Evolutionary conservation across 92 coral and sea anemone species (phyloP).

Genomic region (Umimayanthus kanabou): DNA sequence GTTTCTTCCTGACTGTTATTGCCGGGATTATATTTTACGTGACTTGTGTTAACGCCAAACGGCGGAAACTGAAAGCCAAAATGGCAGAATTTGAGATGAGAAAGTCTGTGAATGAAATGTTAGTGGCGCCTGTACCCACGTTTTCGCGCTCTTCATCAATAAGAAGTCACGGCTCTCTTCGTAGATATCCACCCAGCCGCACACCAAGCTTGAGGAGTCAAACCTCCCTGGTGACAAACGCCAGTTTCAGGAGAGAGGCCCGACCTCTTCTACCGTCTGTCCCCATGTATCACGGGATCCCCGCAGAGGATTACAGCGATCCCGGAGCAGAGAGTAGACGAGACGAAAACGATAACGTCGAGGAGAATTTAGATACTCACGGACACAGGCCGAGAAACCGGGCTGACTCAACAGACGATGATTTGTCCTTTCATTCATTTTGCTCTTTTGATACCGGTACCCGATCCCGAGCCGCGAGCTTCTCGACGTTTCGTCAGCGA

Average conservation of each 20-base stretch:
- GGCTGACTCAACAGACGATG: conserved; percentile 7
- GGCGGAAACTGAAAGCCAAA: conserved; percentile 15
- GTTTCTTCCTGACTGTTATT: conserved; percentile 45
- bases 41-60: conserved; percentile 1
- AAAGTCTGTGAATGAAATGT: conserved; percentile 33
- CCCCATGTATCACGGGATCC: conserved; percentile 24
- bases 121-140: conserved; percentile 19
- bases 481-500: conserved; percentile 36
- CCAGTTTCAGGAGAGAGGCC: conserved; percentile 25
- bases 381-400: not conserved
- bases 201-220: conserved; percentile 67
- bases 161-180: conserved; percentile 50
- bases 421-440: conserved; percentile 1
- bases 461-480: conserved; percentile 1
- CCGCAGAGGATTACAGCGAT: not conserved
- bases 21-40: conserved; percentile 55
- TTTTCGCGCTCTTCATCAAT: conserved; percentile 25
- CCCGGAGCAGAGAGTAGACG: not conserved
- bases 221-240: conserved; percentile 47
- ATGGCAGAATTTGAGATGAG: conserved; percentile 5
- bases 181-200: conserved; percentile 64
- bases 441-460: conserved; percentile 2
- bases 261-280: conserved; percentile 30
- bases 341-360: not conserved
- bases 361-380: not conserved